These are phyloP conservation scores for Pygmarrhopalites habei DNA, from an alignment of 1,140 invertebrate species.

Conservation along the genomic window DNA sequence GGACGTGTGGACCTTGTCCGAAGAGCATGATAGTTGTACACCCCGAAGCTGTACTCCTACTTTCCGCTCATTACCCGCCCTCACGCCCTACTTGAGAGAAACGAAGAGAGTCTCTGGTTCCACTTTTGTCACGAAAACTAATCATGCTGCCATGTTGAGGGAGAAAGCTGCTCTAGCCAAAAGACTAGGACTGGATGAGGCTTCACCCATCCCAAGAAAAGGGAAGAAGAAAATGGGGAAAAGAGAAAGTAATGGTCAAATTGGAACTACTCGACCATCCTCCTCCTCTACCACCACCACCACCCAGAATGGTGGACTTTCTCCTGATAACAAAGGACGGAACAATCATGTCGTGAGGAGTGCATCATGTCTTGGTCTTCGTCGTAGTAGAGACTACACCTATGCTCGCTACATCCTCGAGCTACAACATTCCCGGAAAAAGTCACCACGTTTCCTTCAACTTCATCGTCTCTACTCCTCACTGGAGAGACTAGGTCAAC, in stretches of 20 bases:
- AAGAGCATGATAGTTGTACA: background rate
- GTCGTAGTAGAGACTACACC: constrained; percentile 39
- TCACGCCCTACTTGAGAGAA: constrained; percentile 37
- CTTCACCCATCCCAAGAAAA: background rate
- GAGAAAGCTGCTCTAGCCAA: constrained; percentile 8
- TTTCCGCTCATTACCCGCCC: constrained; percentile 33
- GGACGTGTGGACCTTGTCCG: constrained; percentile 6
- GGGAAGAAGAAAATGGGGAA: background rate
- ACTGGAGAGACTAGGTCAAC: constrained; percentile 71
- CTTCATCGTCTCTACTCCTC: constrained; percentile 77
- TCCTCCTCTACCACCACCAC: background rate
- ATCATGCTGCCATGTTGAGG: constrained; percentile 9
- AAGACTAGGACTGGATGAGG: constrained; percentile 4
- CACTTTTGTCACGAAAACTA: constrained; percentile 26
- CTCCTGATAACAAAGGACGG: constrained; percentile 10
- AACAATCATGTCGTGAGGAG: constrained; percentile 17
- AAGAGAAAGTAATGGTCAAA: background rate
- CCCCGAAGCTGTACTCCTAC: background rate
- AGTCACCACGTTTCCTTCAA: constrained; percentile 73
- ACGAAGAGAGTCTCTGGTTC: constrained; percentile 34
- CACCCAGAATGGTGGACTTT: background rate
- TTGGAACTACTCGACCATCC: background rate
- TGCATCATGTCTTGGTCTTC: constrained; percentile 23
- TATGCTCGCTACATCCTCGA: constrained; percentile 56
- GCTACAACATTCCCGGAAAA: constrained; percentile 60